Evolutionary conservation across 2,113 vertebrate genomes (phyloP), one percentile per base, ranked within the genome.

Genomic region (Microcebus jonahi): DNA sequence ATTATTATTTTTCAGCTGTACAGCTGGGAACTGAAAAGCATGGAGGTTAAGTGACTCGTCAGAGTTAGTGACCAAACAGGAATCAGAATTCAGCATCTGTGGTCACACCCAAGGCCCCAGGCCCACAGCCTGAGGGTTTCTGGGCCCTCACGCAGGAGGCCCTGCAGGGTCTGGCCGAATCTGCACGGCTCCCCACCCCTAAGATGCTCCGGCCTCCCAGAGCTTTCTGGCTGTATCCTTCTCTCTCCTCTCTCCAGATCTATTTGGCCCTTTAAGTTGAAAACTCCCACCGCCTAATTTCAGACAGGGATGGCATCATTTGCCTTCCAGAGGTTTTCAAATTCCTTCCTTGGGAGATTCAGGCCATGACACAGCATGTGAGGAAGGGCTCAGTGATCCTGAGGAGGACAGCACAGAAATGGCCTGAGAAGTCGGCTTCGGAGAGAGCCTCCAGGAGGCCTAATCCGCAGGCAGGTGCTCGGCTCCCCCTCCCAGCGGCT

Each of bases 1-100:
- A 4, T 83, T 75, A 68, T 68, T 81, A 80, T 48, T 92, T 82
- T 87, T 79, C 75, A 61, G 59, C 90, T 70, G 76, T 79, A 90
- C 23, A 14, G 23, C 70, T 81, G n/a, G 88, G 94, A 91, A 73
- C n/a, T 21, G 15, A 61, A 57, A 55, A 55, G 36, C 14, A 1
- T 11, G 34, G 42, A 80, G 59, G 31, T 75, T 93, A 63, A 91
- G 67, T 55, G 71, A 91, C 91, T 83, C 67, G 0, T 57, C 65
- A 90, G 82, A 82, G 6, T 18, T 14, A 11, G 36, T 7, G 36
- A 53, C 81, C 39, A 13, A 21, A 23, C 0, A 14, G 3, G 71
- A 76, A 70, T 34, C 77, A 45, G 91, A 98, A 97, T 61, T 84
- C 25, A 4, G 79, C 15, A 31, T 53, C 45, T 14, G 34, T 5